A percentile compares a stretch with the other conserved stretches of the same genome.
phyloP scores from a whole-genome alignment of 2,113 vertebrate genomes.

The Baryphthengus martii region DNA sequence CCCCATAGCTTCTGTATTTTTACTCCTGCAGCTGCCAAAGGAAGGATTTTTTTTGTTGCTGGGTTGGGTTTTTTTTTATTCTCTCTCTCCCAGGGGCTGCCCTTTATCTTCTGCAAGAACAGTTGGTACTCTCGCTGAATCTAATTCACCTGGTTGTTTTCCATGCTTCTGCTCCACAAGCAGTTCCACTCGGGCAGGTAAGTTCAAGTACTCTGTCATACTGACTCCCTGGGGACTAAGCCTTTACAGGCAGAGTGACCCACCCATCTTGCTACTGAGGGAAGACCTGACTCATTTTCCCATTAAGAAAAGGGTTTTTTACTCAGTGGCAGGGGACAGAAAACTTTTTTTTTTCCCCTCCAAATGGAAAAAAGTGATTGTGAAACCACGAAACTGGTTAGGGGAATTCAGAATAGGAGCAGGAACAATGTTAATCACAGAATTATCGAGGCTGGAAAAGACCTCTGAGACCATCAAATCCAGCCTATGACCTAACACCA shows the following conservation, averaged over 20 bases:
- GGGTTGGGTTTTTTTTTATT: rapidly evolving
- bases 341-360: neutral
- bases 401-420: neutral
- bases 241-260: neutral
- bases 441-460: too few species aligned
- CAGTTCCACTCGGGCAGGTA: neutral
- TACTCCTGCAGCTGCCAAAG: neutral
- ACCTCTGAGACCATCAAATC: too few species aligned
- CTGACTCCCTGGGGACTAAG: neutral
- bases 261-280: neutral
- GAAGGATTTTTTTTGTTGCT: neutral
- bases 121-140: neutral
- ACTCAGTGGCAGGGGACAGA: neutral
- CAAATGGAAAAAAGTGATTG: neutral
- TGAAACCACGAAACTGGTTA: neutral
- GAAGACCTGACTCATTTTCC: neutral
- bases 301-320: neutral
- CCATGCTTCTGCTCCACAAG: neutral
- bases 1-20: neutral
- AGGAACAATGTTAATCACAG: neutral
- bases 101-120: neutral
- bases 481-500: too few species aligned
- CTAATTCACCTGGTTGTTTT: neutral
- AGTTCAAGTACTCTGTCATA: neutral
- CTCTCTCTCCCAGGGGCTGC: neutral